Evolutionary conservation across 1,140 invertebrate species (phyloP).

Genomic region (Penaeus vannamei): DNA sequence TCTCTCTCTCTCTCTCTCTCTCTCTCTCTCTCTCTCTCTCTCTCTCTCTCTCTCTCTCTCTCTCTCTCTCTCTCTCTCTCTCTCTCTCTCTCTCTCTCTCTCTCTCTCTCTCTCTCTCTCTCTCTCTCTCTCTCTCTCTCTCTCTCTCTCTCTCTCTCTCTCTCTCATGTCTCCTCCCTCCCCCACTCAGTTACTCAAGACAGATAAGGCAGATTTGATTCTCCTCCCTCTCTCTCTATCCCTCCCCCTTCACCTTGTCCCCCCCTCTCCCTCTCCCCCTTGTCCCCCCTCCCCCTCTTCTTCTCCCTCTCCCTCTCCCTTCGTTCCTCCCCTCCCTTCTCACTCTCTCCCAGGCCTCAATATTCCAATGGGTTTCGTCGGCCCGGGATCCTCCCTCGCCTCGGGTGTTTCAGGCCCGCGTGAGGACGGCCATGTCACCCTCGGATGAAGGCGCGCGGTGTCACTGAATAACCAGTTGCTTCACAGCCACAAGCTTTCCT

Average conservation of each 20-base stretch:
- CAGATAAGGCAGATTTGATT: no score
- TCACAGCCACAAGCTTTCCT: no score
- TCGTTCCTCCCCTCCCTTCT: not conserved
- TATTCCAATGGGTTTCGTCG: no score
- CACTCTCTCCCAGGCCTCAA: no score
- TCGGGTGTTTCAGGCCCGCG: no score
- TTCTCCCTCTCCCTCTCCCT: not conserved
- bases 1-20: slow-evolving; percentile 30
- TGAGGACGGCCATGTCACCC: no score
- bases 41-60: not conserved
- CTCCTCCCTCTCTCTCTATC: not conserved
- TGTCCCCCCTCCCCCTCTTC: not conserved
- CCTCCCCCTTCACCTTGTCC: slow-evolving; percentile 16
- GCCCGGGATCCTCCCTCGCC: no score
- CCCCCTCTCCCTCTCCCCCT: not conserved
- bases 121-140: not conserved
- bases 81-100: not conserved
- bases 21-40: not conserved
- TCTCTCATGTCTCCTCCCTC: not conserved
- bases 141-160: not conserved
- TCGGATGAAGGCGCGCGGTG: no score
- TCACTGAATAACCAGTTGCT: no score
- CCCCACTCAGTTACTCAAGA: no score
- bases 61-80: not conserved
- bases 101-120: no score